Evolutionary conservation across 2,888 invertebrate species (phyloP), one percentile per base, ranked within the genome.

Genomic region (Andrena marginata): DNA sequence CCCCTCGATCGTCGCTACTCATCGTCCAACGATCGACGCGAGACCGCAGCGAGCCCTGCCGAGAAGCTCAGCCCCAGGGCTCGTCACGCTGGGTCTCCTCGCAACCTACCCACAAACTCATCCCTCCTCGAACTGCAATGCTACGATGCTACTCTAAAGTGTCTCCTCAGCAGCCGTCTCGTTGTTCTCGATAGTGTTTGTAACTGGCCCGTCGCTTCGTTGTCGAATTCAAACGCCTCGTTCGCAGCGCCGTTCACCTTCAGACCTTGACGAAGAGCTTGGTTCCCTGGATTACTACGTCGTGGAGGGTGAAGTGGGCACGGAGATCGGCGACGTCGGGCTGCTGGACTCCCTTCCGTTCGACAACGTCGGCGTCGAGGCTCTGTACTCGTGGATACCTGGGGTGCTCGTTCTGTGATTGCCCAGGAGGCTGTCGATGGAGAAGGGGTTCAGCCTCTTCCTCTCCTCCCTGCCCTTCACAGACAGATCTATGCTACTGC

Each of bases 391-490:
- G 77, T 89, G 89, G 35, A 86, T 80, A 10, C 86, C 86, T 0
- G 90, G 90, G 20, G 90, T 89, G 72, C 86, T 87, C 54, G 86
- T 87, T 75, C 90, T 90, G 67, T 92, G 91, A 82, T 94, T 94
- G 2, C 94, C 94, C 92, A 98, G 95, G 89, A 98, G 95, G 79
- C 97, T 97, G 93, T 98, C 98, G 96, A 98, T 98, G 95, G 98
- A 98, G 95, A 98, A 98, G 69, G 98, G 98, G 95, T 98, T 98
- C 87, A 96, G 95, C 90, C 96, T 94, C 95, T 96, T 95, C 95
- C 96, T 93, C 95, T 96, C 94, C 94, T 95, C 94, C 91, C 95
- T 89, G 94, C 96, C 93, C 94, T 96, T 95, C 7, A 94, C 93
- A 1, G 94, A 94, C 33, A 94, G 86, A 84, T 94, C 94, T 85